Base-by-base conservation (phyloP, 2,113 vertebrate species). In the Chloropsis cyanopogon region DNA sequence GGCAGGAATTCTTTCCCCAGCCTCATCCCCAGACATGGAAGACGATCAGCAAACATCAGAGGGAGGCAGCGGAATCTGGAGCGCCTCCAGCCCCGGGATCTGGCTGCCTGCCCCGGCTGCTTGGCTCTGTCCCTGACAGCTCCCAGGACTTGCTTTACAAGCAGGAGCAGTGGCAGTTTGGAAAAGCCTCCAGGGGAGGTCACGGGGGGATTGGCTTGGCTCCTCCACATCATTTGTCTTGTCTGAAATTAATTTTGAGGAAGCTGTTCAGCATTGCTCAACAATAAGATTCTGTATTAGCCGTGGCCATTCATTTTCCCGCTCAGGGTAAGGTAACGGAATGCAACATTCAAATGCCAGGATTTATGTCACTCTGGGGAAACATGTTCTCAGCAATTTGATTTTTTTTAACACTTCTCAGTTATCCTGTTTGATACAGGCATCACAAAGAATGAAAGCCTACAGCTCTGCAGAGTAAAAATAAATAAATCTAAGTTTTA, bases 241-340 rank as follows among this genome's bases (percentile, higher is more conserved):
- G 88, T 39, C 71, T 69, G 54, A 86, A 95, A 97, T 96, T 83
- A 95, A 86, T 96, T 96, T 86, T 83, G 90, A 96, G 95, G 90
- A 86, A 93, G 85, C 75, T 21, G 18, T 15, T 96, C 68, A 29
- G 71, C 64, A 22, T 77, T 83, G 93, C 90, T 92, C 79, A 71
- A 65, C 82, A 80, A 88, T 77, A 54, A 75, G 92, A 37, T 90
- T 93, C 23, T 6, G 79, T 47, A 60, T 81, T 66, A 88, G 71
- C 79, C 46, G 49, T 2, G 66, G 92, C 68, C 82, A 37, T 94
- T 93, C 8, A 0, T 93, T 88, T 56, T 71, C 47, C 90, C 86
- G 52, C 68, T 83, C 54, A 42, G 82, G 21, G 59, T 37, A 66
- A 95, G 60, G 87, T 41, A 86, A 64, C 1, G 11, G 76, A 71